Evolutionary conservation across 2,113 vertebrate species (phyloP).

Genomic region (Myodes glareolus): DNA sequence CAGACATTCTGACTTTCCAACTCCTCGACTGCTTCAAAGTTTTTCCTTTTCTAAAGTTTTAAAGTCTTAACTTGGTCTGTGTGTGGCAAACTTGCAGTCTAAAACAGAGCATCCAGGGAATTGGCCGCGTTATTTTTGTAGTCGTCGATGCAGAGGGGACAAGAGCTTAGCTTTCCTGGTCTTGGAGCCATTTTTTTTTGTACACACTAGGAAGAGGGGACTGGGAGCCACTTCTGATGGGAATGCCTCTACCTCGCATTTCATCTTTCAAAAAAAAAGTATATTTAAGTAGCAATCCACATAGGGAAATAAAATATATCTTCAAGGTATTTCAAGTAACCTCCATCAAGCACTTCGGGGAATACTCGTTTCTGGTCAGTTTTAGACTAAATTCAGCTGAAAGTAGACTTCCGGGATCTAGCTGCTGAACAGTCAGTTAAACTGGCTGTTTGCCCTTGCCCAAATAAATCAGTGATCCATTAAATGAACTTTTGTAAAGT

Average conservation of each 20-base stretch:
- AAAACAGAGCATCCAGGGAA: not conserved
- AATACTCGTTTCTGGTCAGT: not conserved
- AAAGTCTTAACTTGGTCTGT: not conserved
- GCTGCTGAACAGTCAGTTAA: not conserved
- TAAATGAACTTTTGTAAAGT: not conserved
- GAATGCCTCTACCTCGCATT: not conserved
- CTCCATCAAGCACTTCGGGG: not conserved
- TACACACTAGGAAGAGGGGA: not conserved
- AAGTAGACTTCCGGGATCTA: not conserved
- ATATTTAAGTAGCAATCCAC: constrained; percentile 17
- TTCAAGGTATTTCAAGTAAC: not conserved
- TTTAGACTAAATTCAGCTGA: constrained; percentile 21
- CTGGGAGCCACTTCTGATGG: not conserved
- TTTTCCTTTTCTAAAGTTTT: not conserved
- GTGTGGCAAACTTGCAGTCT: not conserved
- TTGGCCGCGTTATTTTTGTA: not conserved
- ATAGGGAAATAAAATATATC: not conserved
- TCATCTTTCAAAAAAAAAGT: not conserved
- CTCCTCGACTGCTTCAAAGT: not conserved
- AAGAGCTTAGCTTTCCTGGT: not conserved
- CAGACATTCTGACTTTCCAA: not conserved
- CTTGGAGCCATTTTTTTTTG: not conserved
- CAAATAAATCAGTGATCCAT: not conserved
- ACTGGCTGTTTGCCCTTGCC: not conserved
- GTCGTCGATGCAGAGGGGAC: not conserved